Percentiles rank a stretch among this genome's conserved stretches.
Conservation (phyloP, 2,797 vertebrate genomes). For the Scyliorhinus canicula region DNA sequence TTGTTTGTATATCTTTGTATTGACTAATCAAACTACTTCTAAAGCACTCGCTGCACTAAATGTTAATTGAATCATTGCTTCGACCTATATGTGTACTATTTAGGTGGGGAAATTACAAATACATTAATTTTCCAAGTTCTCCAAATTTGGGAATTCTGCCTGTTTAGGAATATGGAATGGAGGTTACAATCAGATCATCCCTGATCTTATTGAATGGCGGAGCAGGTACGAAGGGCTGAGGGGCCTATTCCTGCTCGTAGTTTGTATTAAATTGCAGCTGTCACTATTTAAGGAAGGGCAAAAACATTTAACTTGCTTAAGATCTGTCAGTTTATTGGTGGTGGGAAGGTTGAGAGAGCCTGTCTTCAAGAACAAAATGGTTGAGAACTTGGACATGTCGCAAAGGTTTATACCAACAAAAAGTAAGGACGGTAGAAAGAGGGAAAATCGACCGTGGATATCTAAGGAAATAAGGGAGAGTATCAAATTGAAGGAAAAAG, state of each 20-base stretch:
- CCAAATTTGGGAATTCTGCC: not conserved
- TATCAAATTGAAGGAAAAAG: too few relatives aligned
- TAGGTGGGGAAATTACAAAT: not conserved
- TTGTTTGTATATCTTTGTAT: not conserved
- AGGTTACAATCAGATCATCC: too few relatives aligned
- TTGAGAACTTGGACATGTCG: too few relatives aligned
- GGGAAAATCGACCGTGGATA: too few relatives aligned
- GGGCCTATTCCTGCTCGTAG: too few relatives aligned
- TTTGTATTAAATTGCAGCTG: not conserved
- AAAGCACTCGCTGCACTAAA: not conserved
- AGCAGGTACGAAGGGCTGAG: too few relatives aligned
- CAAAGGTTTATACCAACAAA: too few relatives aligned
- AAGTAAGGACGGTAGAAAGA: too few relatives aligned
- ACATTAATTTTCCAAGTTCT: not conserved
- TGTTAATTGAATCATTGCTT: not conserved
- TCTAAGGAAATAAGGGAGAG: too few relatives aligned
- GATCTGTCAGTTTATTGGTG: not conserved
- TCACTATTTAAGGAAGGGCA: not conserved
- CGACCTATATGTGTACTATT: not conserved
- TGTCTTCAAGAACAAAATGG: not conserved
- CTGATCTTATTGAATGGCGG: too few relatives aligned
- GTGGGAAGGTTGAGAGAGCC: not conserved
- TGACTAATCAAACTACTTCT: not conserved
- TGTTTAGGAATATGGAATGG: too few relatives aligned
- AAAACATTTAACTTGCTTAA: not conserved